Evolutionary conservation across 2,797 vertebrate species (phyloP), one percentile per base, ranked within the genome.

Genomic region (Lithobates sylvaticus): DNA sequence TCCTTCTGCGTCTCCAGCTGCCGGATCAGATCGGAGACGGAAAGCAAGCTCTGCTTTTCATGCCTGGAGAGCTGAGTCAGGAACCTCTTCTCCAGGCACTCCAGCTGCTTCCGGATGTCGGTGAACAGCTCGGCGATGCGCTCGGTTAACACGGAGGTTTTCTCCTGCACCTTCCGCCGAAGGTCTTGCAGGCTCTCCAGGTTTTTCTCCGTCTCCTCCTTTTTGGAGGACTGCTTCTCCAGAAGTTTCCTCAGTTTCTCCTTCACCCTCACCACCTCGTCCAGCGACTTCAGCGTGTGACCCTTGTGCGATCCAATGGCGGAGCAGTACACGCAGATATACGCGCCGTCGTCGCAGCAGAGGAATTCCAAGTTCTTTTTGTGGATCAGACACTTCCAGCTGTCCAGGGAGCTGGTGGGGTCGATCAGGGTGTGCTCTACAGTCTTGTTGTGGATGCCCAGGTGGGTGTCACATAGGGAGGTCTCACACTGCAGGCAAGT

Each of bases 401-500:
- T 2, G 15, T 67, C 85, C 10, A 76, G 21, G 64, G 91, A 88
- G 0, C 10, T 70, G 6, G 64, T 69, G 16, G 92, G 86, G 0
- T 93, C 92, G 58, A 92, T 89, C 72, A 95, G 0, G 0, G 80
- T 1, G 64, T 95, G 94, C 0, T 4, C 0, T 39, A 92, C 90
- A 81, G 88, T 92, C 78, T 93, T 91, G 0, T 90, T 86, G 85
- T 95, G 94, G n/a, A 29, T 89, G 78, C 92, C 90, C 8, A 95
- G 90, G 86, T 94, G 94, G 29, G 91, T 87, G 39, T 88, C 84
- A 71, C 94, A 95, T 83, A 95, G 68, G 0, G 94, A 93, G 85
- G 91, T 93, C 73, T 95, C 92, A 13, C 95, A 95, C 80, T 88
- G 91, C 76, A 94, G 88, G 72, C 95, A 96, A 16, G 89, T 93